Conservation (phyloP, 2,888 invertebrate species). For the Empis stercorea region DNA sequence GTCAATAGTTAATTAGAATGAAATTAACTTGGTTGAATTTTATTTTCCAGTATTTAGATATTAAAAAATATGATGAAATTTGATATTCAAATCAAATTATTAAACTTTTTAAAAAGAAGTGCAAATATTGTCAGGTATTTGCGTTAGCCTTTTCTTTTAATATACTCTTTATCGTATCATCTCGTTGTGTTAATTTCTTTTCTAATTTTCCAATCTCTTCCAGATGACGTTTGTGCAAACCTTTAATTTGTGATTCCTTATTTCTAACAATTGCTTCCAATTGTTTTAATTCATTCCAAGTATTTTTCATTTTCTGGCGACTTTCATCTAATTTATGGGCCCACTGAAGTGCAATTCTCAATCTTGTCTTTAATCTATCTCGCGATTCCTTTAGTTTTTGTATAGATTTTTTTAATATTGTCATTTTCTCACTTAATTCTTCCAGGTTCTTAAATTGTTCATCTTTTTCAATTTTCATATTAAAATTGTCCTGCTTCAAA, state of each 20-base stretch:
- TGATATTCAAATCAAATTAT: too few species aligned
- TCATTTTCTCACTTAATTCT: conserved; percentile 18
- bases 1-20: too few species aligned
- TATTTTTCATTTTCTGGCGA: conserved; percentile 25
- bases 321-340: conserved; percentile 30
- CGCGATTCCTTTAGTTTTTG: conserved; percentile 28
- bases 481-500: conserved; percentile 14
- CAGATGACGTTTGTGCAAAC: conserved; percentile 26
- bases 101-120: too few species aligned
- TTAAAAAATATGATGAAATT: too few species aligned
- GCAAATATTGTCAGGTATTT: too few species aligned
- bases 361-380: conserved; percentile 29
- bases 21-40: too few species aligned
- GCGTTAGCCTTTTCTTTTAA: conserved; percentile 15
- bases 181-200: conserved; percentile 30
- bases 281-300: conserved; percentile 30
- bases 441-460: conserved; percentile 15
- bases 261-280: conserved; percentile 31
- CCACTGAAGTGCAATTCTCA: conserved; percentile 32
- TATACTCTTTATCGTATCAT: conserved; percentile 31
- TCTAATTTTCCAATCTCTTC: conserved; percentile 30
- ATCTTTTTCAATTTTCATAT: conserved; percentile 19
- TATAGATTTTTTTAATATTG: conserved; percentile 20
- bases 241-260: conserved; percentile 33
- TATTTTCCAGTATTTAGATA: too few species aligned